These are phyloP conservation scores for Euzophera pinguis DNA, from an alignment of 2,888 invertebrate species.

Conservation along the genomic window DNA sequence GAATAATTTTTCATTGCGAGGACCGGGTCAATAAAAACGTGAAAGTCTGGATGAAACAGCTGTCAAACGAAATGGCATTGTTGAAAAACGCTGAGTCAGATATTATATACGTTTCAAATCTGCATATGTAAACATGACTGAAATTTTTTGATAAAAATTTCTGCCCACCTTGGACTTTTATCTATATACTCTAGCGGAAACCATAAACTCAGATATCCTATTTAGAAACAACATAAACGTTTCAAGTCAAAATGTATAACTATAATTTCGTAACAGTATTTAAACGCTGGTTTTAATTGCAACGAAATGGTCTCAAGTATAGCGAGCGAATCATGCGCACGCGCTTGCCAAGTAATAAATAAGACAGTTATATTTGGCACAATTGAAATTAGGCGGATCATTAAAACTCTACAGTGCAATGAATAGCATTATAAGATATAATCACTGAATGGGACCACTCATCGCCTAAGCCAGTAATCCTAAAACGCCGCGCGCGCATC, in stretches of 20 bases:
- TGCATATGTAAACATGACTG: neutral
- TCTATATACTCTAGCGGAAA: neutral
- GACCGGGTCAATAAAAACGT: no score
- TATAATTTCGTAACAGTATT: constrained; percentile 40
- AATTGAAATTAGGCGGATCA: constrained; percentile 76
- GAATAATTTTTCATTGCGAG: no score
- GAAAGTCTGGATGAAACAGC: no score
- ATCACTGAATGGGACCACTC: constrained; percentile 72
- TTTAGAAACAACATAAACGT: constrained; percentile 8
- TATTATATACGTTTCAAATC: neutral
- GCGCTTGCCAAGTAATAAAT: constrained; percentile 75
- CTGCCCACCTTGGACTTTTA: neutral
- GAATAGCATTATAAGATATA: constrained; percentile 65
- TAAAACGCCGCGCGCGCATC: constrained; percentile 67
- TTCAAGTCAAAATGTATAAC: constrained; percentile 28
- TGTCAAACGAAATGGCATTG: no score
- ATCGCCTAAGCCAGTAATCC: constrained; percentile 72
- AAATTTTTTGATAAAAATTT: no score
- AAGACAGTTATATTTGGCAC: constrained; percentile 73
- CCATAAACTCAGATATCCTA: constrained; percentile 6
- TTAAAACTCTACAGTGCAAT: constrained; percentile 60
- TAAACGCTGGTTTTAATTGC: constrained; percentile 64
- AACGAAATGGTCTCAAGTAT: constrained; percentile 59
- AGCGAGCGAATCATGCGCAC: constrained; percentile 33
- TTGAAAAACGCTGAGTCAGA: neutral